phyloP scores from a whole-genome alignment of 2,797 vertebrate genomes.

The Hafferia zeledoni region DNA sequence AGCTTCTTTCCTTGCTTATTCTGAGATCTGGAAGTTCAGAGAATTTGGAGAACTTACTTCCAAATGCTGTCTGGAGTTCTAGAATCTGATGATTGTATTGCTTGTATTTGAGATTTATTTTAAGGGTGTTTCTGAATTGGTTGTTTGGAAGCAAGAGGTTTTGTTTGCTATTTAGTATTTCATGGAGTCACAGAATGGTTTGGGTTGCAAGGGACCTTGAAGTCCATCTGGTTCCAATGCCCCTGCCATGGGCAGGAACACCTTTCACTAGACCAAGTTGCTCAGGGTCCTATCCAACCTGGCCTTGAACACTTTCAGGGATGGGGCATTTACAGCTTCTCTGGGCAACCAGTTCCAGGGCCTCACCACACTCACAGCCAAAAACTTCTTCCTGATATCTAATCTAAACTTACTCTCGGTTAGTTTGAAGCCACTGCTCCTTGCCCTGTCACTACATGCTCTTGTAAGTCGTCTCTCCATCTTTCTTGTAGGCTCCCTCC shows the following conservation, averaged over 20 bases:
- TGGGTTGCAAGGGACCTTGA: not conserved
- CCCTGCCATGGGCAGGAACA: not conserved
- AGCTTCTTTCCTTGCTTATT: not conserved
- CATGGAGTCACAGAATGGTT: not conserved
- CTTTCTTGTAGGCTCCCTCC: not conserved
- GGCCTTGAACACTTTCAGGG: not conserved
- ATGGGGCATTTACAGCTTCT: not conserved
- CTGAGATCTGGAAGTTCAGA: not conserved
- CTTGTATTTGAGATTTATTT: not conserved
- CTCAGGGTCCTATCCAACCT: not conserved
- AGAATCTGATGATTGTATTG: not conserved
- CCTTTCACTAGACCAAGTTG: not conserved
- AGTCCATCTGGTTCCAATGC: not conserved
- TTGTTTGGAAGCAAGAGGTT: not conserved
- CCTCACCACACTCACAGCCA: not conserved
- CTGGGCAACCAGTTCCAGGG: not conserved
- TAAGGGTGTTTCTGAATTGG: not conserved
- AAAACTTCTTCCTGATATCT: not conserved
- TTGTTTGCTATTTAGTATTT: not conserved
- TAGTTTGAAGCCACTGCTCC: not conserved
- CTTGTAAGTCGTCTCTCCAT: not conserved
- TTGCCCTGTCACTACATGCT: not conserved
- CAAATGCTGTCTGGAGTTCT: not conserved
- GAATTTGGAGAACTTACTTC: not conserved
- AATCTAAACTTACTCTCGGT: not conserved